Percentiles rank a stretch among this genome's conserved stretches.
Conservation (phyloP, 2,797 vertebrate genomes). For the Adrianichthys oophorus region DNA sequence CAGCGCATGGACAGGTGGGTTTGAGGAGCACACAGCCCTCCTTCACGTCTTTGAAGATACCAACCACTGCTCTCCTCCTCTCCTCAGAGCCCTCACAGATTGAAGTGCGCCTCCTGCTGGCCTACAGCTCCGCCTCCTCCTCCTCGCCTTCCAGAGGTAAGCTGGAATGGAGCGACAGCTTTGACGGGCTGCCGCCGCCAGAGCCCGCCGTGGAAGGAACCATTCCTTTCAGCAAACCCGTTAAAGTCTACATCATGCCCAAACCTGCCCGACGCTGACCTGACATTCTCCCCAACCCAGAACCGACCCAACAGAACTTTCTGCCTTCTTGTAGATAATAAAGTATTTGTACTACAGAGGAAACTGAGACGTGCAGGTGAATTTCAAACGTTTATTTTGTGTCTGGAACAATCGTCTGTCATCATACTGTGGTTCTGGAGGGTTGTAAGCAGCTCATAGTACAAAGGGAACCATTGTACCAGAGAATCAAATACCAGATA, state of each 20-base stretch:
- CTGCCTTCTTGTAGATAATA: too few species aligned
- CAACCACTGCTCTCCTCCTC: background rate
- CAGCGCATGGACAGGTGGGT: conserved; percentile 92
- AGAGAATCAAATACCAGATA: too few species aligned
- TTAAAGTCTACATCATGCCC: conserved; percentile 97
- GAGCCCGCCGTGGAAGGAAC: conserved; percentile 89
- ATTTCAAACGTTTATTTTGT: too few species aligned
- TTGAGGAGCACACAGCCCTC: background rate
- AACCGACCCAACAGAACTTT: background rate
- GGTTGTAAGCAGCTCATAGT: too few species aligned
- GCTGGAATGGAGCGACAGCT: conserved; percentile 80
- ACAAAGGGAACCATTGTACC: too few species aligned
- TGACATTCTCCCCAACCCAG: background rate
- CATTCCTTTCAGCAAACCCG: conserved; percentile 91
- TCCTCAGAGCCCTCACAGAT: conserved; percentile 91
- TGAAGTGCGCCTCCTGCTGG: conserved; percentile 90
- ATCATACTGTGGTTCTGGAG: too few species aligned
- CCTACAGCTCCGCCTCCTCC: conserved; percentile 84
- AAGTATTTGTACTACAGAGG: too few species aligned
- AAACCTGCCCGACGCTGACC: conserved; percentile 89
- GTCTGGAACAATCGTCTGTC: too few species aligned
- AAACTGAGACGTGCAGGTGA: too few species aligned
- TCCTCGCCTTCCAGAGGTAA: conserved; percentile 61
- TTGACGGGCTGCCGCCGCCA: conserved; percentile 72
- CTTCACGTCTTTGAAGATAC: background rate